Percentiles rank a stretch among this genome's conserved stretches.
These are phyloP conservation scores for Thumatha senex DNA, from an alignment of 2,888 invertebrate species.

Conservation along the genomic window DNA sequence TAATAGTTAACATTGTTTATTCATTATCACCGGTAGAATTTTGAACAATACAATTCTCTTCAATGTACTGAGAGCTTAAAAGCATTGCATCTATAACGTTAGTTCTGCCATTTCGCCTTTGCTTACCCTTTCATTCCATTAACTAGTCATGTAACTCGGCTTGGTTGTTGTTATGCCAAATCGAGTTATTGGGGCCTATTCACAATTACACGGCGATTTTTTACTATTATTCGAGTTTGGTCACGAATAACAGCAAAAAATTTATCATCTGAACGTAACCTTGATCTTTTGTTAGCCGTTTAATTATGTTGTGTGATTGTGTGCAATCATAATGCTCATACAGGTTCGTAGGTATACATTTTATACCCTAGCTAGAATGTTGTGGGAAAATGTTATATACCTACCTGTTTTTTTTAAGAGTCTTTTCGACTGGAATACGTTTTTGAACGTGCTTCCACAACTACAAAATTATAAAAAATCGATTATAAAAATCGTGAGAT, in stretches of 20 bases:
- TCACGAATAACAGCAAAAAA: conserved; percentile 79
- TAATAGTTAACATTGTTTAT: neutral
- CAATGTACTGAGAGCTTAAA: neutral
- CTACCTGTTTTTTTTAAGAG: neutral
- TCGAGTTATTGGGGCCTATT: conserved; percentile 65
- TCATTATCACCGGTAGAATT: neutral
- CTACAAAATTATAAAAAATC: too few relatives aligned
- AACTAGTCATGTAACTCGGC: conserved; percentile 12
- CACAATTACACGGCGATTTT: conserved; percentile 75
- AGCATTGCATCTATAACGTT: neutral
- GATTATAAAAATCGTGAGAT: too few relatives aligned
- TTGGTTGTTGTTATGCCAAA: conserved; percentile 32
- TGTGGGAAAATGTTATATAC: conserved; percentile 24
- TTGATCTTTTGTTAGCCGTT: conserved; percentile 76
- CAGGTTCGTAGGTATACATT: conserved; percentile 29
- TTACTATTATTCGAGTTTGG: conserved; percentile 66
- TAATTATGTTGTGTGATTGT: conserved; percentile 63
- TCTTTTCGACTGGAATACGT: neutral
- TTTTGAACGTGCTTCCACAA: too few relatives aligned
- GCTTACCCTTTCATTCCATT: conserved; percentile 35
- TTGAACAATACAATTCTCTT: neutral
- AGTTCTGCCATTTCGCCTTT: conserved; percentile 14
- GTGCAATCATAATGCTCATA: conserved; percentile 50
- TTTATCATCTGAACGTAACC: conserved; percentile 66
- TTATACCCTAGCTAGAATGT: conserved; percentile 24